Conservation (phyloP, 92 coral and sea anemone genomes). For the Porites cylindrica region DNA sequence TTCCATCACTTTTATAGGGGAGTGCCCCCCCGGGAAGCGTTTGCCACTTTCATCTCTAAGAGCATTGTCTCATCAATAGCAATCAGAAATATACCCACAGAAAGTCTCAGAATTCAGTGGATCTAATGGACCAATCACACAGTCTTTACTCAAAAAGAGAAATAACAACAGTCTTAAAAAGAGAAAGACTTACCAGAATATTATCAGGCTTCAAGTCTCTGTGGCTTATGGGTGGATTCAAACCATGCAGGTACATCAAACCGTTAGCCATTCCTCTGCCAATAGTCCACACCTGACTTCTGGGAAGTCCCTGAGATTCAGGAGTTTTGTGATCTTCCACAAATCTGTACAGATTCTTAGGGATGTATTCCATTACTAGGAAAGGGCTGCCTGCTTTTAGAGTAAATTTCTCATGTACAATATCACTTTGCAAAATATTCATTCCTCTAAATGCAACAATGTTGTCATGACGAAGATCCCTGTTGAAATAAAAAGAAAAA, state of each 20-base stretch:
- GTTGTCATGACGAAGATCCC: conserved; percentile 96
- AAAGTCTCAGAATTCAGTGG: too few relatives aligned
- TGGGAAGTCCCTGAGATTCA: conserved; percentile 89
- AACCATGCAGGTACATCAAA: conserved; percentile 86
- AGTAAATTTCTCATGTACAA: conserved; percentile 42
- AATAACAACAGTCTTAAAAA: too few relatives aligned
- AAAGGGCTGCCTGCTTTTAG: conserved; percentile 76
- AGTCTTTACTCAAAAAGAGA: too few relatives aligned
- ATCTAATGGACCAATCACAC: too few relatives aligned
- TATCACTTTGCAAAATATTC: conserved; percentile 71
- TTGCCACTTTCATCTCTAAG: too few relatives aligned
- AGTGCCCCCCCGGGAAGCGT: too few relatives aligned
- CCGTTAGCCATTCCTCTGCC: conserved; percentile 93
- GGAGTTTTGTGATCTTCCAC: conserved; percentile 93
- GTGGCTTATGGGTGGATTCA: conserved; percentile 86
- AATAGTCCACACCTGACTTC: conserved; percentile 92
- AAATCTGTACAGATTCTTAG: conserved; percentile 82
- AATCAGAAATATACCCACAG: too few relatives aligned
- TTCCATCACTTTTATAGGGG: too few relatives aligned
- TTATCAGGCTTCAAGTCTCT: conserved; percentile 97
- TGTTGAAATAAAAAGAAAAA: conserved; percentile 6
- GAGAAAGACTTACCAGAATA: conserved; percentile 71
- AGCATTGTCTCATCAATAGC: too few relatives aligned
- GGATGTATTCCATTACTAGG: conserved; percentile 95
- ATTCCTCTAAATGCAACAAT: conserved; percentile 98